These are phyloP conservation scores for Papilio dardanus DNA, from an alignment of 1,140 invertebrate genomes.

Conservation along the genomic window DNA sequence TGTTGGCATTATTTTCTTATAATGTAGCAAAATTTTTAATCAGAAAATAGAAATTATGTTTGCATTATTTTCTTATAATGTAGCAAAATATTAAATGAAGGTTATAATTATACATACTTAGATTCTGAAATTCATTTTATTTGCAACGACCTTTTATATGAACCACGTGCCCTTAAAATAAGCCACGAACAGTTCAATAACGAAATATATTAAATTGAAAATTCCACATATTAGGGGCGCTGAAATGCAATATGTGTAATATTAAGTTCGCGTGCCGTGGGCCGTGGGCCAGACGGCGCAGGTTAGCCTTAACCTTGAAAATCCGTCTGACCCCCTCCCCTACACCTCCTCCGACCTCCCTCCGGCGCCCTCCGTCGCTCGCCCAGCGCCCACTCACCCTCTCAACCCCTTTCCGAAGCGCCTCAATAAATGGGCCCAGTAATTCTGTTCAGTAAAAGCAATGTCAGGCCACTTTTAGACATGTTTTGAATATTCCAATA, in stretches of 20 bases:
- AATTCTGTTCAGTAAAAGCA: slow-evolving; percentile 60
- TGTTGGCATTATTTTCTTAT: background rate
- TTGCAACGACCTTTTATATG: background rate
- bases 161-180: background rate
- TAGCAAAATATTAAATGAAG: background rate
- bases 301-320: slow-evolving; percentile 76
- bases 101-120: background rate
- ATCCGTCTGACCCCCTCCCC: slow-evolving; percentile 62
- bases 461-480: slow-evolving; percentile 41
- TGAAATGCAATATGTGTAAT: slow-evolving; percentile 34
- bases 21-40: background rate
- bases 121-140: background rate
- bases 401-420: slow-evolving; percentile 48
- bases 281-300: slow-evolving; percentile 43
- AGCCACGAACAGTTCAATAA: slow-evolving; percentile 5
- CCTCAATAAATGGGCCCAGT: slow-evolving; percentile 61
- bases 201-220: slow-evolving; percentile 27
- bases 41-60: background rate
- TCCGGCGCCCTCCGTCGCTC: no score
- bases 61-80: background rate
- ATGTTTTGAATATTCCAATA: slow-evolving; percentile 35
- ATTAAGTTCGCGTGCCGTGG: slow-evolving; percentile 38
- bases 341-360: slow-evolving; percentile 40
- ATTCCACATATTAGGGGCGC: background rate
- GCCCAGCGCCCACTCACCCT: slow-evolving; percentile 41